Evolutionary conservation across 2,888 invertebrate genomes (phyloP).

Genomic region (Drosophila quinaria): DNA sequence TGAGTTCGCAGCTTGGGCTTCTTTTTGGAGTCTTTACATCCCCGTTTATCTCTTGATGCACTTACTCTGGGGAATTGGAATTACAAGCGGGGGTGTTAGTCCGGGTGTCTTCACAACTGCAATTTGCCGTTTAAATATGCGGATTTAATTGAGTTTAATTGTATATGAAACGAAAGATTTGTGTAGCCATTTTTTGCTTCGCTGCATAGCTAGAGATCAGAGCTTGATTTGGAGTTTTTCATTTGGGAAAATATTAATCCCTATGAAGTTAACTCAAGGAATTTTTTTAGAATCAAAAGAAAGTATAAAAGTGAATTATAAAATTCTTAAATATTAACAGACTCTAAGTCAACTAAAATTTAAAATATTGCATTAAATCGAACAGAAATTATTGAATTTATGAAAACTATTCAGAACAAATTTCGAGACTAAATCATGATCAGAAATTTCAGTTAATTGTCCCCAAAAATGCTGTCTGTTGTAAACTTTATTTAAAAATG

Average conservation of each 20-base stretch:
- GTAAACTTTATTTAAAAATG: too few species aligned
- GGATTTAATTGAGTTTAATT: conserved; percentile 80
- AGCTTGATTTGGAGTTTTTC: not conserved
- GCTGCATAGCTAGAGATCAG: conserved; percentile 10
- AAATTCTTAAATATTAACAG: too few species aligned
- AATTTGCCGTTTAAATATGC: conserved; percentile 77
- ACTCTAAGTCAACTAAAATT: too few species aligned
- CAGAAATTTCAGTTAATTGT: too few species aligned
- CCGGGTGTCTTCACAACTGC: conserved; percentile 35
- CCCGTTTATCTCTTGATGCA: conserved; percentile 70
- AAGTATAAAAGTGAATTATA: too few species aligned
- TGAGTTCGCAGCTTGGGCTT: conserved; percentile 62
- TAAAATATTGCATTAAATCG: not conserved
- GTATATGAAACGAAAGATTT: conserved; percentile 64
- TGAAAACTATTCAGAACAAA: too few species aligned
- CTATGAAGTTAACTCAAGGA: not conserved
- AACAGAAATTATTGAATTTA: too few species aligned
- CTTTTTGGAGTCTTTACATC: conserved; percentile 34
- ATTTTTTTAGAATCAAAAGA: not conserved
- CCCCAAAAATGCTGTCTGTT: too few species aligned
- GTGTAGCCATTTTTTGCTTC: conserved; percentile 44
- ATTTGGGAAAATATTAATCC: not conserved
- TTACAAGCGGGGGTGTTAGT: conserved; percentile 35
- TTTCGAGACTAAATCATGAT: too few species aligned
- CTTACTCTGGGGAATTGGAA: conserved; percentile 67